Evolutionary conservation across 2,113 vertebrate species (phyloP).

Genomic region (Neoarius graeffei): DNA sequence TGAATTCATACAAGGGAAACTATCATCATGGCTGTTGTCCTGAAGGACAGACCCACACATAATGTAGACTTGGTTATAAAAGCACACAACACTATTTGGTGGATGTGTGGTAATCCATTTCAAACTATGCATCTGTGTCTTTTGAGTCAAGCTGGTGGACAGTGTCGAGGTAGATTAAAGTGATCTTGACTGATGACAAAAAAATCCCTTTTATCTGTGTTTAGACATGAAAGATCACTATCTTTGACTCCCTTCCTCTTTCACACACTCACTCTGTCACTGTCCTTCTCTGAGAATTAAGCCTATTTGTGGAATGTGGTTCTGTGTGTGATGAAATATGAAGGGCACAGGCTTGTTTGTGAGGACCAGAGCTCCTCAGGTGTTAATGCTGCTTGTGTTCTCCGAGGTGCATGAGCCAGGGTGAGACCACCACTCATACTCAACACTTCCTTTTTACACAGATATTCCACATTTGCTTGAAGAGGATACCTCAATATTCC

Average conservation of each 20-base stretch:
- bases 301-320: background rate
- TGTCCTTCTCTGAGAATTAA: background rate
- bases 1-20: background rate
- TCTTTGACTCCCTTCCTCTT: constrained; percentile 13
- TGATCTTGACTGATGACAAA: constrained; percentile 30
- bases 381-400: constrained; percentile 28
- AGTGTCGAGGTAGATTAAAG: constrained; percentile 24
- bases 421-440: background rate
- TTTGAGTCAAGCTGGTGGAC: constrained; percentile 4
- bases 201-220: constrained; percentile 23
- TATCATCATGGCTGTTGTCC: background rate
- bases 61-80: background rate
- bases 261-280: background rate
- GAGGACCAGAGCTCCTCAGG: background rate
- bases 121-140: background rate
- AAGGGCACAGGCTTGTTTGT: constrained; percentile 11
- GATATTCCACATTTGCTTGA: too few species aligned
- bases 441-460: background rate
- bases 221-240: constrained; percentile 15
- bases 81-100: background rate
- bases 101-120: background rate
- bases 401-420: background rate
- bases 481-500: too few species aligned
- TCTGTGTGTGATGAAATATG: constrained; percentile 18
- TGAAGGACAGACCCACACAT: background rate